Conservation (phyloP, 2,888 invertebrate species). For the Monopis laevigella region DNA sequence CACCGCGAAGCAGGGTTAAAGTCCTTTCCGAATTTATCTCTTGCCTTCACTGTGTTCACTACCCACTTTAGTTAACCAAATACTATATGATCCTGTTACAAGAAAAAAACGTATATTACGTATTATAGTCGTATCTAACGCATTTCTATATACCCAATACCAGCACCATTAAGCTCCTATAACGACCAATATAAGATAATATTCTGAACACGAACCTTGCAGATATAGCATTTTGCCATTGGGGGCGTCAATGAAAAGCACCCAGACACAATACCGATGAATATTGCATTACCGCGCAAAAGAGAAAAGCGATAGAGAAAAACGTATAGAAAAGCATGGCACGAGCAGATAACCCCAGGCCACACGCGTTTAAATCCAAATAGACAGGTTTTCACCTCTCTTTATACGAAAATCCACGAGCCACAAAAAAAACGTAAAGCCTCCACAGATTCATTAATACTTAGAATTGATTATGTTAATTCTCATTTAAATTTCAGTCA, state of each 20-base stretch:
- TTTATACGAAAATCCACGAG: constrained; percentile 2
- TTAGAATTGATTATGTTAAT: constrained; percentile 5
- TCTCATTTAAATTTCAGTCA: background rate
- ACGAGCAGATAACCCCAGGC: constrained; percentile 7
- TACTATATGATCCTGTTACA: no score
- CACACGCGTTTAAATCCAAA: constrained; percentile 8
- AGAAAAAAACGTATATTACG: no score
- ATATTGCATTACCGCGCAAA: constrained; percentile 37
- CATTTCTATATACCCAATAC: no score
- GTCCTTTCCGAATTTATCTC: no score
- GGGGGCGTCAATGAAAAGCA: constrained; percentile 2
- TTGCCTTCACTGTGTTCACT: no score
- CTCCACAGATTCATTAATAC: background rate
- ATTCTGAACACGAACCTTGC: constrained; percentile 2
- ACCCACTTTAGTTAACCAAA: no score
- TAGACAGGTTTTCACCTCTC: constrained; percentile 1
- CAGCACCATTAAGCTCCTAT: no score
- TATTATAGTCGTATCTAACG: no score
- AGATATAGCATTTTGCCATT: constrained; percentile 5
- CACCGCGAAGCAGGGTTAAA: no score
- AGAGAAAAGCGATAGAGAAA: constrained; percentile 30
- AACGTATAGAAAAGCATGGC: constrained; percentile 3
- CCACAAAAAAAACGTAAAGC: constrained; percentile 5
- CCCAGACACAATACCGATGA: constrained; percentile 20
- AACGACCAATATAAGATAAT: no score